These are phyloP conservation scores for Bradynema listronoti DNA, from an alignment of 1,140 invertebrate genomes.

Conservation along the genomic window DNA sequence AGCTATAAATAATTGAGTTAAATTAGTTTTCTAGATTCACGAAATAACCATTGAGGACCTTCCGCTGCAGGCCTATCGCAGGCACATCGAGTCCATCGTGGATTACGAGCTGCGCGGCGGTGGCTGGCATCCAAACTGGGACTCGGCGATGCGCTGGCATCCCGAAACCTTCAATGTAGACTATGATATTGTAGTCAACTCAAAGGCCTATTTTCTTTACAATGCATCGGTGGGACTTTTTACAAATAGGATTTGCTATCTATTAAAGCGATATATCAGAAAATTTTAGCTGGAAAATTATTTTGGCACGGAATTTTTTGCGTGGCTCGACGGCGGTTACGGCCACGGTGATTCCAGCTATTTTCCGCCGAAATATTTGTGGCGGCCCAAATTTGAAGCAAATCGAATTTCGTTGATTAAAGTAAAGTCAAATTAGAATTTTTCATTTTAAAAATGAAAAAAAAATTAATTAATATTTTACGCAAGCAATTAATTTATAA, in stretches of 20 bases:
- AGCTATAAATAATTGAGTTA: neutral
- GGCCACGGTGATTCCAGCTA: conserved; percentile 43
- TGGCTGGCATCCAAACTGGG: conserved; percentile 43
- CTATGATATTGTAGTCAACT: conserved; percentile 56
- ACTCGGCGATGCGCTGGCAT: conserved; percentile 45
- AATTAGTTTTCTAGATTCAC: conserved; percentile 25
- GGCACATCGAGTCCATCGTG: conserved; percentile 39
- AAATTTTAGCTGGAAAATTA: conserved; percentile 49
- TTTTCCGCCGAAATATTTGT: conserved; percentile 42
- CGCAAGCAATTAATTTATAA: too few species aligned
- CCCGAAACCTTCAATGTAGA: conserved; percentile 49
- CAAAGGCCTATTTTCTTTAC: conserved; percentile 55
- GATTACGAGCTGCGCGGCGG: conserved; percentile 26
- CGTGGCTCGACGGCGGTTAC: conserved; percentile 53
- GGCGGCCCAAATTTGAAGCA: conserved; percentile 43
- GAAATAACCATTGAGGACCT: conserved; percentile 38
- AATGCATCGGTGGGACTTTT: conserved; percentile 45
- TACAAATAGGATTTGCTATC: neutral
- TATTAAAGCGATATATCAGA: too few species aligned
- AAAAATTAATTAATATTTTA: too few species aligned
- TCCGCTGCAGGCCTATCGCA: conserved; percentile 42
- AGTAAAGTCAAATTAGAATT: conserved; percentile 29
- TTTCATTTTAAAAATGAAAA: too few species aligned
- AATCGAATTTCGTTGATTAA: conserved; percentile 54
- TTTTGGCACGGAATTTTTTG: conserved; percentile 49